A percentile compares a stretch with the other conserved stretches of the same genome.
Conservation (phyloP, 1,140 invertebrate species). For the Phenacoccus solenopsis region DNA sequence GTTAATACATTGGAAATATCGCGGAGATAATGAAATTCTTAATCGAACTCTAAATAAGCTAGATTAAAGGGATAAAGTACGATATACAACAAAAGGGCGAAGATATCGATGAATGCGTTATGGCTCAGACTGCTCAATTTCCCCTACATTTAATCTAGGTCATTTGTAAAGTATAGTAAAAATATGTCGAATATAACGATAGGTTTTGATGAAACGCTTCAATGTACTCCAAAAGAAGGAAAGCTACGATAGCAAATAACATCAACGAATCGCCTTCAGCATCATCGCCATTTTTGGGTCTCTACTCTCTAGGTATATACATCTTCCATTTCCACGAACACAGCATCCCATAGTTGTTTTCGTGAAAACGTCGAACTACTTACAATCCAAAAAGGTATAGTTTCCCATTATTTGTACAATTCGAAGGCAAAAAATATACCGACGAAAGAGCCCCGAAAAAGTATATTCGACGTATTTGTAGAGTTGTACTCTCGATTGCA, state of each 20-base stretch:
- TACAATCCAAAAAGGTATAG: neutral
- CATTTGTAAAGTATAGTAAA: too few relatives aligned
- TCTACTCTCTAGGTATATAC: neutral
- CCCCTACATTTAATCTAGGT: too few relatives aligned
- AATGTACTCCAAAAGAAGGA: neutral
- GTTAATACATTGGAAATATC: too few relatives aligned
- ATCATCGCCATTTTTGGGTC: neutral
- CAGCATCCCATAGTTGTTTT: neutral
- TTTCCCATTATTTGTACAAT: neutral
- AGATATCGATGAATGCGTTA: too few relatives aligned
- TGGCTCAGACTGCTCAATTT: too few relatives aligned
- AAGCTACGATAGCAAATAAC: neutral
- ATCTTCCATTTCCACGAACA: neutral
- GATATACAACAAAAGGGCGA: too few relatives aligned
- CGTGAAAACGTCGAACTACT: neutral
- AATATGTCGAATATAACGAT: too few relatives aligned
- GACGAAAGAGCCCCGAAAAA: neutral
- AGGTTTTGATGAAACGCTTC: too few relatives aligned
- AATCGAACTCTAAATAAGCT: too few relatives aligned
- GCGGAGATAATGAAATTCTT: too few relatives aligned
- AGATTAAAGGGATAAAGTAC: too few relatives aligned
- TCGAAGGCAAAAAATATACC: neutral
- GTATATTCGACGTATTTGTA: neutral
- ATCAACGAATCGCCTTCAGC: neutral
- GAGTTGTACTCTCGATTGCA: neutral